A percentile compares a stretch with the other conserved stretches of the same genome.
Conservation (phyloP, 2,113 vertebrate genomes). For the Oreochromis aureus region DNA sequence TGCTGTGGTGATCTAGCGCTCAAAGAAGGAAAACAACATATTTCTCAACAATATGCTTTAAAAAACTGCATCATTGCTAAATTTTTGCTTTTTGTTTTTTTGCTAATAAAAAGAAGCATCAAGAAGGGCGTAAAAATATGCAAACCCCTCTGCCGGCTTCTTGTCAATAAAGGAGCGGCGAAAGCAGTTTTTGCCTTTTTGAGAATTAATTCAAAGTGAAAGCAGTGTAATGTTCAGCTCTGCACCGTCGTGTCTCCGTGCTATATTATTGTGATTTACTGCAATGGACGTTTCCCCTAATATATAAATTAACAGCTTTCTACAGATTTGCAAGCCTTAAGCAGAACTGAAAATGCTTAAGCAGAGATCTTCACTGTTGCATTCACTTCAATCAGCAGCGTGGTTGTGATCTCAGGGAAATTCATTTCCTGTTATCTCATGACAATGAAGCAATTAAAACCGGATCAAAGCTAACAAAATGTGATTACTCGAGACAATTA, state of each 20-base stretch:
- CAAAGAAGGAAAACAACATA: not conserved
- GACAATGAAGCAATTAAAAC: constrained; percentile 39
- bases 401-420: not conserved
- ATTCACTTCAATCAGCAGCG: not conserved
- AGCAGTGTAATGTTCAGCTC: not conserved
- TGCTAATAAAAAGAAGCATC: not conserved
- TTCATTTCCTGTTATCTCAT: constrained; percentile 12
- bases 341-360: not conserved
- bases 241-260: not conserved
- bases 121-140: not conserved
- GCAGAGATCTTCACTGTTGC: not conserved
- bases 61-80: not conserved
- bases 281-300: not conserved
- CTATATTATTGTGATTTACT: not conserved
- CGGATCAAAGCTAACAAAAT: constrained; percentile 20
- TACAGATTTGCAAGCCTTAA: not conserved
- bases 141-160: not conserved
- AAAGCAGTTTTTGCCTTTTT: not conserved
- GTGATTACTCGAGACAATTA: constrained; percentile 22
- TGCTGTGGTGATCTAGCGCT: not conserved
- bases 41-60: not conserved
- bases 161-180: not conserved
- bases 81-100: not conserved
- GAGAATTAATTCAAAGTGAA: not conserved
- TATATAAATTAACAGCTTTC: not conserved